Conservation (phyloP, 2,888 invertebrate species). For the Amblyjoppa fuscipennis region DNA sequence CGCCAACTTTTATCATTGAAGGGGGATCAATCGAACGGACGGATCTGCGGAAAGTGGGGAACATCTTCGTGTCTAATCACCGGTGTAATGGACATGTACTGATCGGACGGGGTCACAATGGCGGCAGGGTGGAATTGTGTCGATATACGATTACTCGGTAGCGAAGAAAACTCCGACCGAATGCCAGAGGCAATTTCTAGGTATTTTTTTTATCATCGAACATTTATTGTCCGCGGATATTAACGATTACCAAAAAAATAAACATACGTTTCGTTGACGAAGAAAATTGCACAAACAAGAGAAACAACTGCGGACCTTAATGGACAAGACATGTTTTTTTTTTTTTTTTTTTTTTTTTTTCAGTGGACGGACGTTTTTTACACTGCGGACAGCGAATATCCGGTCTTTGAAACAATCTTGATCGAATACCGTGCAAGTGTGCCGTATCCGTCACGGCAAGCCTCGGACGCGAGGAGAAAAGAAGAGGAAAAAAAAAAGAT, state of each 20-base stretch:
- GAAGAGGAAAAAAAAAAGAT: background rate
- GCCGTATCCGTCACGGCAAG: background rate
- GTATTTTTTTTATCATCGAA: no score
- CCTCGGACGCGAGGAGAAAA: background rate
- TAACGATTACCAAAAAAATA: no score
- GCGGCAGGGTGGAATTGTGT: background rate
- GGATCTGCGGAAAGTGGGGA: background rate
- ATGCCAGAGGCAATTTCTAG: background rate
- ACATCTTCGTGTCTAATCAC: background rate
- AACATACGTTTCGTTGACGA: no score
- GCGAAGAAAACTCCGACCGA: background rate
- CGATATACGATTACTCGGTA: background rate
- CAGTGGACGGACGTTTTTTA: background rate
- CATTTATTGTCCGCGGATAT: no score
- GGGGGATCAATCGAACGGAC: background rate
- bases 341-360: no score
- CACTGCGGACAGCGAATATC: background rate
- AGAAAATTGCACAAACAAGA: no score
- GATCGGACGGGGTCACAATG: no score
- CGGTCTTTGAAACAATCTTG: background rate
- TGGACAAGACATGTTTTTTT: no score
- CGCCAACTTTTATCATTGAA: background rate
- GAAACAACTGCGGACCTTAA: no score
- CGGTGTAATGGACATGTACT: background rate
- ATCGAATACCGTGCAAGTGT: background rate